Evolutionary conservation across 2,797 vertebrate species (phyloP).

Genomic region (Paedocypris micromegethes): DNA sequence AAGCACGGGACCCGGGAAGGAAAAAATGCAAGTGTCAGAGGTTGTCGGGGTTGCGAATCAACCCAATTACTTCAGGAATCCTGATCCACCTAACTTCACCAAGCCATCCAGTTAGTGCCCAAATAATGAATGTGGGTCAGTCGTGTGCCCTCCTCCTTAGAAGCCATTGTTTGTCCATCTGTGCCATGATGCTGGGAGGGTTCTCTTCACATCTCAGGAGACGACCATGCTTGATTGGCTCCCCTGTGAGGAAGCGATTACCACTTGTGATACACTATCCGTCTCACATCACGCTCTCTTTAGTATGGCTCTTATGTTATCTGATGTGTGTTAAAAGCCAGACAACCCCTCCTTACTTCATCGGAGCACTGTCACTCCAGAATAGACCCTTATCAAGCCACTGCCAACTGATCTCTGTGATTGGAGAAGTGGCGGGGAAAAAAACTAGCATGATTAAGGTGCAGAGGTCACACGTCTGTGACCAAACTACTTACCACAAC

Average conservation of each 20-base stretch:
- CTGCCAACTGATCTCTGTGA: conserved; percentile 52
- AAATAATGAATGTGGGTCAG: conserved; percentile 59
- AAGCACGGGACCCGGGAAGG: conserved; percentile 27
- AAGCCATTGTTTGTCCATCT: conserved; percentile 55
- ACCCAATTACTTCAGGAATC: conserved; percentile 52
- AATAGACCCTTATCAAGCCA: conserved; percentile 53
- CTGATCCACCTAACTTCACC: conserved; percentile 47
- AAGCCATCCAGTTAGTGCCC: conserved; percentile 42
- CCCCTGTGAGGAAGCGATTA: conserved; percentile 48
- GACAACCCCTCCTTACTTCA: conserved; percentile 27
- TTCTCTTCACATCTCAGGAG: conserved; percentile 29
- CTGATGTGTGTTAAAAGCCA: conserved; percentile 53
- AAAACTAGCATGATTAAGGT: conserved; percentile 64
- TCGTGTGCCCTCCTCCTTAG: conserved; percentile 40
- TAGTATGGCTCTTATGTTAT: conserved; percentile 57
- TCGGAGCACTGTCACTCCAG: conserved; percentile 26
- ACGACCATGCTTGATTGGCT: conserved; percentile 17
- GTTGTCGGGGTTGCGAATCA: conserved; percentile 35
- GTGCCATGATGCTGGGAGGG: conserved; percentile 50
- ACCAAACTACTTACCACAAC: conserved; percentile 49
- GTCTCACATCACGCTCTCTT: conserved; percentile 57
- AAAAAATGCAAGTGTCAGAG: conserved; percentile 8
- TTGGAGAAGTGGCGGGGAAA: conserved; percentile 39
- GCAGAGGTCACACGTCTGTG: conserved; percentile 62
- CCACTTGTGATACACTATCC: conserved; percentile 50